Percentiles rank a stretch among this genome's conserved stretches.
Evolutionary conservation across 1,140 invertebrate species (phyloP).

Genomic region (Drosophila watanabei): DNA sequence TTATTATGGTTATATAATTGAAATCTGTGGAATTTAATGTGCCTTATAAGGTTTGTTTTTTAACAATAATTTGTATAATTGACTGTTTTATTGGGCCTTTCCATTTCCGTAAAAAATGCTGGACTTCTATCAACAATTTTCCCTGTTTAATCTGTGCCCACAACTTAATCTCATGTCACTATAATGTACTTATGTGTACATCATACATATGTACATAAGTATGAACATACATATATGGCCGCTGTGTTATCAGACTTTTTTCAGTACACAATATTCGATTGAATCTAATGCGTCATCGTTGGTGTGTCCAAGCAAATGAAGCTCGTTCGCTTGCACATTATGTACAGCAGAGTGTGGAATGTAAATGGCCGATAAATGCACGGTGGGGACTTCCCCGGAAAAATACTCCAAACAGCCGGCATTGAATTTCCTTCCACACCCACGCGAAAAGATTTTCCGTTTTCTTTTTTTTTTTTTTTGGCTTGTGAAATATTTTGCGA

Average conservation of each 20-base stretch:
- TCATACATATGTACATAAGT: neutral
- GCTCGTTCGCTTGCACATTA: conserved; percentile 19
- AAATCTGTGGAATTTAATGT: no score
- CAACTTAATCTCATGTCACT: conserved; percentile 19
- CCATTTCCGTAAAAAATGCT: neutral
- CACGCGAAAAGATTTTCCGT: conserved; percentile 25
- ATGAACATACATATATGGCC: conserved; percentile 4
- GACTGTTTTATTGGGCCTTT: neutral
- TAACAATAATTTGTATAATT: neutral
- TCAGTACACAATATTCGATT: conserved; percentile 37
- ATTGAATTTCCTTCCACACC: conserved; percentile 56
- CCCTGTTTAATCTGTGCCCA: conserved; percentile 26
- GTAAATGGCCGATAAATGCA: conserved; percentile 5
- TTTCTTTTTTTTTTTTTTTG: conserved; percentile 37
- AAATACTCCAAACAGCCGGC: conserved; percentile 22
- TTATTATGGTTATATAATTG: no score
- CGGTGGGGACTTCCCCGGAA: conserved; percentile 46
- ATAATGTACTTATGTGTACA: conserved; percentile 1
- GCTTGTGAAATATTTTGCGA: conserved; percentile 67
- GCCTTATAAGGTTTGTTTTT: no score
- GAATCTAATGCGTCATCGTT: conserved; percentile 46
- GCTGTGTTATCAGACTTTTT: conserved; percentile 36
- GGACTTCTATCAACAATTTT: conserved; percentile 11
- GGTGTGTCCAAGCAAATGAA: conserved; percentile 9
- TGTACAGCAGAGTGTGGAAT: neutral